Evolutionary conservation across 2,113 vertebrate genomes (phyloP), one percentile per base, ranked within the genome.

Genomic region (Machaerirhynchus nigripectus): DNA sequence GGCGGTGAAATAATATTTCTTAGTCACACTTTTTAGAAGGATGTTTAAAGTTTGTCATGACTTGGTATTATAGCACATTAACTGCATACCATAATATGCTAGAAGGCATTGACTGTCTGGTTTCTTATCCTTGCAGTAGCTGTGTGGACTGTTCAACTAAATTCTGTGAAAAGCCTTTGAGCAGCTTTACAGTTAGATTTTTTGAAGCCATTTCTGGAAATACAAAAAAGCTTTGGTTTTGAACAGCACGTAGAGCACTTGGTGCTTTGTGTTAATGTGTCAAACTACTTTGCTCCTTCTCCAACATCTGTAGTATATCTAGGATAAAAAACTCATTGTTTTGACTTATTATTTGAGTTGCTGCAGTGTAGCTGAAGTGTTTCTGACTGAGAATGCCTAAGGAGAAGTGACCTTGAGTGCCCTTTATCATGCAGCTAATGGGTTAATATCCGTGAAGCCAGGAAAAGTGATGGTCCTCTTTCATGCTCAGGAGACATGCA

Each of bases 401-500:
- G 12, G 23, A 12, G 13, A 76, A 33, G 39, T 35, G 11, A 64
- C n/a, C 26, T 71, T 3, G 2, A 49, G 22, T 75, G n/a, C 17
- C 21, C n/a, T 84, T 63, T 56, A 15, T 71, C 22, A 3, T 31
- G 11, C 21, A 37, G 9, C n/a, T 89, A 57, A 33, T 63, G 44
- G 44, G 24, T 84, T 71, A 56, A 68, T 60, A 37, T 21, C 6
- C 0, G 0, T 33, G 23, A 35, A 65, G 7, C 37, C n/a, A n/a
- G 37, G 47, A 81, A 37, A 57, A 77, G 24, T 55, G 27, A 8
- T 74, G 37, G 8, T 60, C 31, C 63, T 9, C 16, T 47, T 75
- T 42, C 19, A 13, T 3, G 3, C 27, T 42, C 13, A 44, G 42
- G 55, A 7, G 8, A 68, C 2, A 17, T 0, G 0, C 7, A 22